Evolutionary conservation across 2,113 vertebrate species (phyloP).

Genomic region (Fregetta grallaria): DNA sequence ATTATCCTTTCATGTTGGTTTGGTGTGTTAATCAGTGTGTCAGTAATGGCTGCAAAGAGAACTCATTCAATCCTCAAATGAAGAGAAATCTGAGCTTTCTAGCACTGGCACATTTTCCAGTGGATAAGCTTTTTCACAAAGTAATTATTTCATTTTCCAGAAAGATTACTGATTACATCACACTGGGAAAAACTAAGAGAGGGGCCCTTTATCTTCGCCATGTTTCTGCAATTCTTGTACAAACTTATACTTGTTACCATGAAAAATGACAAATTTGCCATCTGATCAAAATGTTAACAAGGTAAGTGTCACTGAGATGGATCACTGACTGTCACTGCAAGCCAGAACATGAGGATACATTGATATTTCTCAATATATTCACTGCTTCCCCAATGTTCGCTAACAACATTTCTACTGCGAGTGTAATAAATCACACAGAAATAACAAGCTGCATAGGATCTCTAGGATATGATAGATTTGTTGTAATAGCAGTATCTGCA

Average conservation of each 20-base stretch:
- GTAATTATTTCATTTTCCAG: slow-evolving; percentile 76
- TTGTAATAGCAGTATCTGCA: slow-evolving; percentile 75
- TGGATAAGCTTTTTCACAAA: slow-evolving; percentile 62
- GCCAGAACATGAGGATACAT: slow-evolving; percentile 88
- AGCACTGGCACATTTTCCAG: slow-evolving; percentile 61
- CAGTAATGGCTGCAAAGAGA: slow-evolving; percentile 43
- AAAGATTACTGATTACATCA: slow-evolving; percentile 77
- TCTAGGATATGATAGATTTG: slow-evolving; percentile 78
- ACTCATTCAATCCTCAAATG: slow-evolving; percentile 64
- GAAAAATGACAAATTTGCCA: slow-evolving; percentile 89
- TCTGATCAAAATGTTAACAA: slow-evolving; percentile 94
- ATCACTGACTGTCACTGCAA: slow-evolving; percentile 84
- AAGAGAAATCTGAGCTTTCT: slow-evolving; percentile 74
- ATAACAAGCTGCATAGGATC: slow-evolving; percentile 79
- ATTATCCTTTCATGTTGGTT: slow-evolving; percentile 39
- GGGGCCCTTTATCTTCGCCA: slow-evolving; percentile 70
- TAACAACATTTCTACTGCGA: slow-evolving; percentile 84
- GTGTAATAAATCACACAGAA: slow-evolving; percentile 86
- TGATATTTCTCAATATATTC: slow-evolving; percentile 90
- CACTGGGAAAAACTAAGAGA: slow-evolving; percentile 61
- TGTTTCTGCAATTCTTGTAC: slow-evolving; percentile 79
- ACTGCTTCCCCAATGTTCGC: slow-evolving; percentile 81
- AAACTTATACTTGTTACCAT: slow-evolving; percentile 82
- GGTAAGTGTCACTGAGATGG: slow-evolving; percentile 91
- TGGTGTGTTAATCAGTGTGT: slow-evolving; percentile 71